phyloP scores from a whole-genome alignment of 2,888 invertebrate species.

The Amitus sp. region DNA sequence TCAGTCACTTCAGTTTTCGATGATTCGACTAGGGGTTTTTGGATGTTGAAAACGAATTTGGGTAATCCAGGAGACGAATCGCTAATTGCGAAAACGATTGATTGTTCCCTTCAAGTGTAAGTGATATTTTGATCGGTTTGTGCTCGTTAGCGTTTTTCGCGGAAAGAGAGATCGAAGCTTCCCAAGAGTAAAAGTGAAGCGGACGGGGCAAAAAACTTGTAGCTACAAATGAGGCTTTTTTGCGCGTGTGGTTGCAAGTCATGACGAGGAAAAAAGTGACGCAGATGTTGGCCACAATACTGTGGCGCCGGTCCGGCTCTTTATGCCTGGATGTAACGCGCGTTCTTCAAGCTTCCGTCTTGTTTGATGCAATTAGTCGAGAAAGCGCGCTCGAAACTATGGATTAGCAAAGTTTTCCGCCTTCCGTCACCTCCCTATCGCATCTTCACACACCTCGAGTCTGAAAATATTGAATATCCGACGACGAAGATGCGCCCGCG shows the following conservation, averaged over 20 bases:
- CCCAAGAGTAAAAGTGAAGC: not conserved
- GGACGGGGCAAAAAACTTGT: not conserved
- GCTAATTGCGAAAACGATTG: no score
- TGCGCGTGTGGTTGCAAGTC: conserved; percentile 4
- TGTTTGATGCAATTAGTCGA: not conserved
- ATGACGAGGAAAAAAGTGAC: conserved; percentile 1
- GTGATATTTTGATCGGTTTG: no score
- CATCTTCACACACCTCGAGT: conserved; percentile 34
- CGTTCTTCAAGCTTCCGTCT: not conserved
- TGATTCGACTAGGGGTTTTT: no score
- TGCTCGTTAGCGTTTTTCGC: no score
- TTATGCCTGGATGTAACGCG: not conserved
- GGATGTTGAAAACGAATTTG: no score
- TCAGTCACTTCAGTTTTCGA: no score
- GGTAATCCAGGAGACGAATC: not conserved
- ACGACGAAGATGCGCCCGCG: conserved; percentile 45
- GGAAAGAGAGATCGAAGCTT: not conserved
- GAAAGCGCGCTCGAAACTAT: not conserved
- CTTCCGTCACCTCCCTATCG: conserved; percentile 35
- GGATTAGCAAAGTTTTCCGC: conserved; percentile 29
- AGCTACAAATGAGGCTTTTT: conserved; percentile 3
- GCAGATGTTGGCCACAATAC: conserved; percentile 8
- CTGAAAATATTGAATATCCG: conserved; percentile 43
- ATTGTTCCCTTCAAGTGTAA: no score
- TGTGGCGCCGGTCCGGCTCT: conserved; percentile 8